Evolutionary conservation across 2,113 vertebrate species (phyloP).

Genomic region (Anser cygnoides): DNA sequence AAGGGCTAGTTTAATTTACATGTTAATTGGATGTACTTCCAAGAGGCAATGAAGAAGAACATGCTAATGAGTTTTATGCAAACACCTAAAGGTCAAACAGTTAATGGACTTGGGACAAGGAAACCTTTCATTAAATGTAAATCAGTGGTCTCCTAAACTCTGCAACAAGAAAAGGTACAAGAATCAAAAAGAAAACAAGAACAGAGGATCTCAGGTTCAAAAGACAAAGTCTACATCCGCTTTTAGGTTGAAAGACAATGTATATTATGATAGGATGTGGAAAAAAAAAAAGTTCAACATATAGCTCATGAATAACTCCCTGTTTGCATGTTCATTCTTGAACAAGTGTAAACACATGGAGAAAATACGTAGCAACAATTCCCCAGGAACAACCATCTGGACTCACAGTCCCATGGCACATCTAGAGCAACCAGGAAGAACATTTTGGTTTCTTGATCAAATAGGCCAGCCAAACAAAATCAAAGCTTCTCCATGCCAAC

Average conservation of each 20-base stretch:
- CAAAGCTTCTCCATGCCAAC: not conserved
- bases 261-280: not conserved
- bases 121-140: constrained; percentile 55
- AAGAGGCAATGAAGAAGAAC: constrained; percentile 54
- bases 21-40: constrained; percentile 60
- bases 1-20: constrained; percentile 63
- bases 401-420: not conserved
- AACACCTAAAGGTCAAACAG: constrained; percentile 60
- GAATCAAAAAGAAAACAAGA: constrained; percentile 7
- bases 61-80: constrained; percentile 62
- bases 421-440: not conserved
- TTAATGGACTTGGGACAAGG: constrained; percentile 53
- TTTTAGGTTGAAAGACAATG: not conserved
- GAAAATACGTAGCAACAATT: not conserved
- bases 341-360: not conserved
- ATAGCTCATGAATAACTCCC: not conserved
- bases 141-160: constrained; percentile 6
- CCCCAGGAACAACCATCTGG: not conserved
- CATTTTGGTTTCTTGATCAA: not conserved
- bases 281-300: not conserved
- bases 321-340: not conserved
- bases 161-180: constrained; percentile 13
- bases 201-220: constrained; percentile 15
- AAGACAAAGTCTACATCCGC: constrained; percentile 12
- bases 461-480: not conserved